phyloP scores from a whole-genome alignment of 1,140 invertebrate species.

The Drosophila fuyamai region DNA sequence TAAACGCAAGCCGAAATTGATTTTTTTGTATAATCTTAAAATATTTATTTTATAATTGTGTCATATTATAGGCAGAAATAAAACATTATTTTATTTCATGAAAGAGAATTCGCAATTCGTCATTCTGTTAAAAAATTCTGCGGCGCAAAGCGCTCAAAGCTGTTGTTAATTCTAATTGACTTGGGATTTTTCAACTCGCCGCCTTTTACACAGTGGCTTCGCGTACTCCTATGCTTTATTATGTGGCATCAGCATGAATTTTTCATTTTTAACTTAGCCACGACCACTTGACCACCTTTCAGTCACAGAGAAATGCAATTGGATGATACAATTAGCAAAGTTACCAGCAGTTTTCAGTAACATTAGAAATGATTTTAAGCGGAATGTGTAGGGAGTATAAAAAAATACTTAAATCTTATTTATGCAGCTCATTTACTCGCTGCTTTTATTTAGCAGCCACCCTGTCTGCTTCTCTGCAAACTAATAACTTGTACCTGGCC shows the following conservation, averaged over 20 bases:
- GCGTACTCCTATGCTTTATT: conserved; percentile 26
- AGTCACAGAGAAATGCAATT: not conserved
- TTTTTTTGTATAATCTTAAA: not conserved
- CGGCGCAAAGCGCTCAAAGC: not conserved
- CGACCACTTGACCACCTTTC: conserved; percentile 2
- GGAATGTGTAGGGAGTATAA: not conserved
- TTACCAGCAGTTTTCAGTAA: not conserved
- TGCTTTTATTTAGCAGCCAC: not conserved
- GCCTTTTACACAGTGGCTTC: conserved; percentile 14
- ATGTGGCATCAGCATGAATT: conserved; percentile 10
- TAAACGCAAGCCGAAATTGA: not conserved
- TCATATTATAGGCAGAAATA: not conserved
- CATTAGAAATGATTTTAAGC: not conserved
- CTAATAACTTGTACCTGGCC: conserved; percentile 75
- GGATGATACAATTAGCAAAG: conserved; percentile 7
- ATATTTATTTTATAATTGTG: not conserved
- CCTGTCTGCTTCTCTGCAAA: conserved; percentile 4
- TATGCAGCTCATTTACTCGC: conserved; percentile 44
- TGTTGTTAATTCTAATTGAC: conserved; percentile 66
- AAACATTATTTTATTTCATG: not conserved
- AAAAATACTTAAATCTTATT: conserved; percentile 32
- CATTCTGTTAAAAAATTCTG: not conserved
- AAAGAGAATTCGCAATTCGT: conserved; percentile 12
- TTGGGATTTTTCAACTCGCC: conserved; percentile 56
- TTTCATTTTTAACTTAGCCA: not conserved